Percentiles rank a stretch among this genome's conserved stretches.
phyloP scores from a whole-genome alignment of 2,888 invertebrate species.

The Sycophila texana region DNA sequence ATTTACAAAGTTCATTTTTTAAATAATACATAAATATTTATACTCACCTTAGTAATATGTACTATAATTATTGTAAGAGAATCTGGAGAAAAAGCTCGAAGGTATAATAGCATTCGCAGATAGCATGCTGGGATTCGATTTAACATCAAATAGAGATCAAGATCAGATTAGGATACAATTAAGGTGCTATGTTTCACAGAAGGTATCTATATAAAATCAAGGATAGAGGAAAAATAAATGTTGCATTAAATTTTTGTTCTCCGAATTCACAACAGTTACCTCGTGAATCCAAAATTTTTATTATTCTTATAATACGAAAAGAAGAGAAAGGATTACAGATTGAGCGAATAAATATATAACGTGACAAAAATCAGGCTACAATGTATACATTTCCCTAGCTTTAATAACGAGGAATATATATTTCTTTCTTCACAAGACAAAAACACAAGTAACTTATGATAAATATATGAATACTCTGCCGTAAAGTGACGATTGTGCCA shows the following conservation, averaged over 20 bases:
- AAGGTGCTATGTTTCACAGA: neutral
- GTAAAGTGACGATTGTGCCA: too few relatives aligned
- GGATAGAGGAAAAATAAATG: conserved; percentile 1
- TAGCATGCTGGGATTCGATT: conserved; percentile 48
- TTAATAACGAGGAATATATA: conserved; percentile 33
- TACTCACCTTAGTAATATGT: neutral
- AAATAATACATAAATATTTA: neutral
- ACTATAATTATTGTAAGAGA: neutral
- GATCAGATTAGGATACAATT: too few relatives aligned
- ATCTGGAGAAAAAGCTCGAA: neutral
- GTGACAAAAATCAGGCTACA: neutral
- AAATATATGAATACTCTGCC: too few relatives aligned
- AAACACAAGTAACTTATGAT: neutral
- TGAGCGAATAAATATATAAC: conserved; percentile 13
- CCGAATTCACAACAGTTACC: conserved; percentile 7
- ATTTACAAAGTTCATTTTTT: neutral
- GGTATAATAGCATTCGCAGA: neutral
- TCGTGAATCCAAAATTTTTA: conserved; percentile 35
- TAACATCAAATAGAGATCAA: too few relatives aligned
- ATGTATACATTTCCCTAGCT: neutral
- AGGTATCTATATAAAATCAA: neutral
- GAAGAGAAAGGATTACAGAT: conserved; percentile 29
- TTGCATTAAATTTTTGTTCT: conserved; percentile 19
- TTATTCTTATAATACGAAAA: conserved; percentile 57
- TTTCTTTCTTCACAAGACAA: conserved; percentile 51